Conservation (phyloP, 2,113 vertebrate species). For the Ciconia boyciana region DNA sequence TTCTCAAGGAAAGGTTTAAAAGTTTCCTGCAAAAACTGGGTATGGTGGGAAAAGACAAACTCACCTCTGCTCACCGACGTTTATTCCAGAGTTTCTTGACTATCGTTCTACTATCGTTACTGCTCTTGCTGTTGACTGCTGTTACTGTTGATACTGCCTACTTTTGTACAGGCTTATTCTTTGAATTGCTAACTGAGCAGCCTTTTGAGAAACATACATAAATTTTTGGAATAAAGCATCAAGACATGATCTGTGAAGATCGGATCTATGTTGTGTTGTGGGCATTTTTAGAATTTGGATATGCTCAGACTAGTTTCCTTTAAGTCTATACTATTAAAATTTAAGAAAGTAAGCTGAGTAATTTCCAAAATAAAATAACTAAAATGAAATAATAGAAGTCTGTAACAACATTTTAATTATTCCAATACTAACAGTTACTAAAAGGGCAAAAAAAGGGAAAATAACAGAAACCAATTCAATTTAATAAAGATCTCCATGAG, state of each 20-base stretch:
- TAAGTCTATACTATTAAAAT: neutral
- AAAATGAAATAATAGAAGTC: neutral
- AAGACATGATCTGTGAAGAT: rapidly evolving
- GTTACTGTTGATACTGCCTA: rapidly evolving
- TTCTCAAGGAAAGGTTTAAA: neutral
- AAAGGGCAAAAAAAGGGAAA: neutral
- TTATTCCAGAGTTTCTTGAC: neutral
- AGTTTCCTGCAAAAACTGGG: neutral
- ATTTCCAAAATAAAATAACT: neutral
- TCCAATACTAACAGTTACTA: neutral
- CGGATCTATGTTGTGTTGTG: neutral
- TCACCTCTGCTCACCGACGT: neutral
- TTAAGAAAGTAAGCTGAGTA: neutral
- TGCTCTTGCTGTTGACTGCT: neutral
- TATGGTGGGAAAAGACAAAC: neutral
- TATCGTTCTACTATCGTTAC: rapidly evolving
- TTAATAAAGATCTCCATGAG: neutral
- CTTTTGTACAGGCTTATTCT: neutral
- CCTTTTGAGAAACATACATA: neutral
- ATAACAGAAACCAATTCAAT: neutral
- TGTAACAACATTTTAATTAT: neutral
- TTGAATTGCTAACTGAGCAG: neutral
- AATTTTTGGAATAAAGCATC: neutral
- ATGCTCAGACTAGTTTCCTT: neutral
- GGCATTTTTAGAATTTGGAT: neutral